phyloP scores from a whole-genome alignment of 2,888 invertebrate species.

The Gastrophysa polygoni region DNA sequence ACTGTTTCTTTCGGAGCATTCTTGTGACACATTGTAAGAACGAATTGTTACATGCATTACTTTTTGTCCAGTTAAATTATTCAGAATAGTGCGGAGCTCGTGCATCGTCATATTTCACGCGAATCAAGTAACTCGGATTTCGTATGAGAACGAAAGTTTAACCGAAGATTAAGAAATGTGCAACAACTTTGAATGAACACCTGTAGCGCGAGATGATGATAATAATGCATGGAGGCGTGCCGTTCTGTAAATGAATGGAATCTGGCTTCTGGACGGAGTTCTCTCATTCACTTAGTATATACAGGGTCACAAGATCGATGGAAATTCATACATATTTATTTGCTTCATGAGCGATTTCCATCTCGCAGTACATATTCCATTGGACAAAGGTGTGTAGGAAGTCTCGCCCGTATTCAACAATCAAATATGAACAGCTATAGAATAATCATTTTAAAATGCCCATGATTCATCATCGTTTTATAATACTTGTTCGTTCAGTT shows the following conservation, averaged over 20 bases:
- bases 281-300: too few relatives aligned
- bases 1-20: too few relatives aligned
- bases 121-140: conserved; percentile 12
- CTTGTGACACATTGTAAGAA: too few relatives aligned
- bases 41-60: too few relatives aligned
- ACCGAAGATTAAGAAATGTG: conserved; percentile 21
- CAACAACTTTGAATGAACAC: conserved; percentile 29
- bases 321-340: too few relatives aligned
- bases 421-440: conserved; percentile 11
- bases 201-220: conserved; percentile 15
- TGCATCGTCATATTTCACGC: conserved; percentile 15
- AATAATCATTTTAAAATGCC: conserved; percentile 19
- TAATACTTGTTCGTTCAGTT: neutral
- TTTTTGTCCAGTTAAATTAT: neutral
- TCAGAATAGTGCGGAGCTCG: conserved; percentile 8
- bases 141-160: conserved; percentile 29
- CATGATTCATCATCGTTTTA: conserved; percentile 13
- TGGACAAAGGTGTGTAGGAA: too few relatives aligned
- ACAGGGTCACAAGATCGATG: conserved; percentile 3
- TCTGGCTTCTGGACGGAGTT: conserved; percentile 27
- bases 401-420: conserved; percentile 6
- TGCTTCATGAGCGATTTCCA: too few relatives aligned
- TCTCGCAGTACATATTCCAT: too few relatives aligned
- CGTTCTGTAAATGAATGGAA: conserved; percentile 24
- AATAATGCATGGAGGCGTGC: conserved; percentile 19